A percentile compares a stretch with the other conserved stretches of the same genome.
Evolutionary conservation across 92 coral and sea anemone species (phyloP).

Genomic region (Phymanthus crucifer): DNA sequence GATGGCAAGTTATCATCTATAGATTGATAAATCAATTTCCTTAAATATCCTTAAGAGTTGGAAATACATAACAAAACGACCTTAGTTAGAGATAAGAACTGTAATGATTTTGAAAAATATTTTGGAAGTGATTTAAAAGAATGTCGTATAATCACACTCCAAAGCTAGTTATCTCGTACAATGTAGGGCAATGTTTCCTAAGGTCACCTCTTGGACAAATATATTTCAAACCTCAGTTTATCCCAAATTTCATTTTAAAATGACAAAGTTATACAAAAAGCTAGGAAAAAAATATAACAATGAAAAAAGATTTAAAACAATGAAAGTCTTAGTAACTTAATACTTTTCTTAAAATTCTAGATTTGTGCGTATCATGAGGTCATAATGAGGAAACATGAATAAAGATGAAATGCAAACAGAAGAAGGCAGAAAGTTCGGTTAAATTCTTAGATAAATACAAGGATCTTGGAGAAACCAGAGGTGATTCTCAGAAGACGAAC

Average conservation of each 20-base stretch:
- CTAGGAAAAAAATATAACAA: neutral
- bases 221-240: no score
- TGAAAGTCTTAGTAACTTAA: neutral
- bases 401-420: neutral
- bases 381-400: neutral
- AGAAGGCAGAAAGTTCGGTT: neutral
- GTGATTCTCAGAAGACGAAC: neutral
- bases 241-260: no score
- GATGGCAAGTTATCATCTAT: neutral
- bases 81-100: neutral
- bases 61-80: neutral
- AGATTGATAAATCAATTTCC: neutral
- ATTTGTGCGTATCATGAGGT: neutral
- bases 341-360: neutral
- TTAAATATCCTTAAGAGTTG: neutral
- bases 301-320: no score
- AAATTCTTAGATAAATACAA: slow-evolving; percentile 13
- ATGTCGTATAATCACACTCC: neutral
- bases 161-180: no score
- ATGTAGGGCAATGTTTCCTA: no score
- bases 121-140: neutral
- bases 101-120: neutral
- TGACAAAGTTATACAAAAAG: neutral
- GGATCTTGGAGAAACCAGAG: neutral
- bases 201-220: no score